Conservation (phyloP, 2,888 invertebrate species). For the Hyposoter dolosus region DNA sequence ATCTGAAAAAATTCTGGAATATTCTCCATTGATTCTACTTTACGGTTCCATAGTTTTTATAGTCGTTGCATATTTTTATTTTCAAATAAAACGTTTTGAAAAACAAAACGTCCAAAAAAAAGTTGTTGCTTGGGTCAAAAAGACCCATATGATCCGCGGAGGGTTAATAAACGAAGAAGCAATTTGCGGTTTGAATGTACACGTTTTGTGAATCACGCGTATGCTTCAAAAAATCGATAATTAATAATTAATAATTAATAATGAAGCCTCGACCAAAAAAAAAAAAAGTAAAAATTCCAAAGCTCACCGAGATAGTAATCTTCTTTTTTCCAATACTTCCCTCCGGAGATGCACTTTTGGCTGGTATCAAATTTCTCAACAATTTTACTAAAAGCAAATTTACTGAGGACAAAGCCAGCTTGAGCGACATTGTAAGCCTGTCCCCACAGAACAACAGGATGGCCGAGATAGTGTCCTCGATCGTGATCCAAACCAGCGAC, state of each 20-base stretch:
- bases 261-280: neutral
- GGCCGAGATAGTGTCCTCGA: conserved; percentile 86
- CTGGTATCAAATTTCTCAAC: conserved; percentile 83
- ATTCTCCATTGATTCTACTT: no score
- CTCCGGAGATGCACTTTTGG: conserved; percentile 84
- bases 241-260: neutral
- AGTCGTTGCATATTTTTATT: no score
- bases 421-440: conserved; percentile 86
- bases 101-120: no score
- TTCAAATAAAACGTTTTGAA: no score
- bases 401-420: conserved; percentile 87
- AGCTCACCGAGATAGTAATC: conserved; percentile 86
- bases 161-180: no score
- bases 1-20: no score
- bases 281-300: neutral
- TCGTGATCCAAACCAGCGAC: conserved; percentile 85
- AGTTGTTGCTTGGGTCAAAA: no score
- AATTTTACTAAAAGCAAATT: conserved; percentile 84
- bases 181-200: no score
- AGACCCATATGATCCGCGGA: no score
- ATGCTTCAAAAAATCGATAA: no score
- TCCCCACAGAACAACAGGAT: conserved; percentile 86
- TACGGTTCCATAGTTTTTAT: no score
- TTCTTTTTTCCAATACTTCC: conserved; percentile 86
- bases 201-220: no score